phyloP scores from a whole-genome alignment of 2,888 invertebrate species.

The Drosophila mettleri region DNA sequence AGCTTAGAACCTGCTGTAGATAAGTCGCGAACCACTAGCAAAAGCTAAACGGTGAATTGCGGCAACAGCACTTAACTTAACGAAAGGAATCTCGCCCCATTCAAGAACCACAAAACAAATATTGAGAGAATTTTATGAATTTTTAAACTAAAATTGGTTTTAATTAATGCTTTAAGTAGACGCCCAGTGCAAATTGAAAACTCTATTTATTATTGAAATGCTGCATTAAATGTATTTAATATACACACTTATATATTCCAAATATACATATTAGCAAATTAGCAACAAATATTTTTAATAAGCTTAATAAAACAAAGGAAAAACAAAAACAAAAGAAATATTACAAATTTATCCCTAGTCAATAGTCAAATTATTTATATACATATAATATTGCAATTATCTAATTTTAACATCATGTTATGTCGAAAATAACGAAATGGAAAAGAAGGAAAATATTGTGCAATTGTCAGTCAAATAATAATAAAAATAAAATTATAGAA shows the following conservation, averaged over 20 bases:
- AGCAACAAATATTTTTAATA: too few relatives aligned
- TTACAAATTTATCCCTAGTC: constrained; percentile 83
- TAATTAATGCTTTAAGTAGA: constrained; percentile 60
- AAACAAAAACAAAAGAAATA: constrained; percentile 34
- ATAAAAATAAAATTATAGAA: constrained; percentile 22
- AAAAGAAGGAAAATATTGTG: constrained; percentile 25
- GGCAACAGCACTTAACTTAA: constrained; percentile 16
- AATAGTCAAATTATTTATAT: constrained; percentile 84
- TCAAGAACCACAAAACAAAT: constrained; percentile 6
- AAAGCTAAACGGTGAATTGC: constrained; percentile 40
- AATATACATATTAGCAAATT: constrained; percentile 75
- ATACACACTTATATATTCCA: constrained; percentile 61
- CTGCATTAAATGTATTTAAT: constrained; percentile 38
- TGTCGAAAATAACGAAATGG: constrained; percentile 21
- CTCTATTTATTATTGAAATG: constrained; percentile 60
- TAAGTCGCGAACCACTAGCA: constrained; percentile 43
- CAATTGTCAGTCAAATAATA: constrained; percentile 47
- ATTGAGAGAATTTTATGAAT: constrained; percentile 47
- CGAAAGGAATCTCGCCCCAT: constrained; percentile 60
- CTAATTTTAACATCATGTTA: constrained; percentile 65
- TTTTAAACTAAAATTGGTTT: constrained; percentile 41
- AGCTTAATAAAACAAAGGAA: constrained; percentile 18
- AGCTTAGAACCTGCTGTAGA: constrained; percentile 60
- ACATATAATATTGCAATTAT: constrained; percentile 53
- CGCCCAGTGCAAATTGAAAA: constrained; percentile 65